Conservation (phyloP, 1,140 invertebrate genomes). For the Cyrtorhinus lividipennis region DNA sequence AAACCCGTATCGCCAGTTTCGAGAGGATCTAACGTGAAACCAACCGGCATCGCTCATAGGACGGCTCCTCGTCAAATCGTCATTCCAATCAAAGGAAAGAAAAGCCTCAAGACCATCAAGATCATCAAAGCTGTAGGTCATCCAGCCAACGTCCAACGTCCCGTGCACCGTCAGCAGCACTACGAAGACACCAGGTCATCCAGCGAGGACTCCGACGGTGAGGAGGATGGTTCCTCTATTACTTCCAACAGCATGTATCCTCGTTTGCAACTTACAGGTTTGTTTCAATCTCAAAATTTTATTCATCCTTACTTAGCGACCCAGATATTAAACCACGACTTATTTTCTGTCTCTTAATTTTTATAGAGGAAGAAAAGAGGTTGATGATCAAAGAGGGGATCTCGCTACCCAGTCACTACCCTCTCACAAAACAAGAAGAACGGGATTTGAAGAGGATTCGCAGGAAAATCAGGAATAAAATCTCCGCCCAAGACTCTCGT, state of each 20-base stretch:
- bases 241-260: constrained; percentile 20
- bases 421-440: constrained; percentile 77
- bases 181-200: constrained; percentile 21
- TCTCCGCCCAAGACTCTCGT: constrained; percentile 82
- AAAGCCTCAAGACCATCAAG: constrained; percentile 48
- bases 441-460: constrained; percentile 75
- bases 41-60: background rate
- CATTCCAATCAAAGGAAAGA: constrained; percentile 39
- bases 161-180: constrained; percentile 15
- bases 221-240: constrained; percentile 21
- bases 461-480: constrained; percentile 87
- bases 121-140: constrained; percentile 49
- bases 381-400: constrained; percentile 71
- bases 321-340: background rate
- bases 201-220: constrained; percentile 22
- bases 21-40: background rate
- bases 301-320: no score
- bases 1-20: constrained; percentile 4
- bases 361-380: constrained; percentile 66
- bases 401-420: constrained; percentile 61
- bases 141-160: constrained; percentile 20
- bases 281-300: background rate
- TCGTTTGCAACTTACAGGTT: constrained; percentile 24
- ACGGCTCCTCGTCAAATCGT: constrained; percentile 39
- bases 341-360: constrained; percentile 18